Evolutionary conservation across 2,888 invertebrate genomes (phyloP).

Genomic region (Drosophila villosipedis): DNA sequence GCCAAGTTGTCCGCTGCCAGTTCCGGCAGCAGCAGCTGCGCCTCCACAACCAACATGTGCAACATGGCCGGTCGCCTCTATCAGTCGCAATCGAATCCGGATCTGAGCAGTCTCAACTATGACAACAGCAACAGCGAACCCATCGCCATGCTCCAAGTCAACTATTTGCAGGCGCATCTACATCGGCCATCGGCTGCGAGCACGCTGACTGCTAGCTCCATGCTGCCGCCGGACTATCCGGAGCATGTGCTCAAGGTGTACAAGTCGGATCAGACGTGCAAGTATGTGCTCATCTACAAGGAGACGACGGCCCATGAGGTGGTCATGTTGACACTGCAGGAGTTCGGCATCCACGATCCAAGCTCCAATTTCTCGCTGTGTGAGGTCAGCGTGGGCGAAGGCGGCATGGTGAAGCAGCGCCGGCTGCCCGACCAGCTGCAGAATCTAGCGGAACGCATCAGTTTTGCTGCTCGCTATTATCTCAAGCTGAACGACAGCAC

Average conservation of each 20-base stretch:
- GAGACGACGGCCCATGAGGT: slow-evolving; percentile 95
- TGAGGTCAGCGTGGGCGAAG: slow-evolving; percentile 98
- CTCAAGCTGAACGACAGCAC: slow-evolving; percentile 97
- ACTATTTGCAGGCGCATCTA: slow-evolving; percentile 74
- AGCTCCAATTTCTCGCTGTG: slow-evolving; percentile 97
- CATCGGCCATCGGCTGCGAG: slow-evolving; percentile 80
- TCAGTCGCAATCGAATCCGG: slow-evolving; percentile 95
- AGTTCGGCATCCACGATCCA: slow-evolving; percentile 97
- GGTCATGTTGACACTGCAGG: slow-evolving; percentile 98
- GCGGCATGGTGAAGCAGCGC: slow-evolving; percentile 97
- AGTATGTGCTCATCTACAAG: slow-evolving; percentile 98
- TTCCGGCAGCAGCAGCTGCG: slow-evolving; percentile 72
- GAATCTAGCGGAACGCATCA: slow-evolving; percentile 98
- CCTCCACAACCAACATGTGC: slow-evolving; percentile 53
- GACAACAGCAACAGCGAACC: slow-evolving; percentile 87
- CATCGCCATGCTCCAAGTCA: slow-evolving; percentile 86
- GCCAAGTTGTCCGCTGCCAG: slow-evolving; percentile 66
- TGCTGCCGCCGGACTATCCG: slow-evolving; percentile 89
- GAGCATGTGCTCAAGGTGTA: slow-evolving; percentile 99
- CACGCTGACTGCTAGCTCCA: slow-evolving; percentile 67
- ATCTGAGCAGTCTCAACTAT: slow-evolving; percentile 90
- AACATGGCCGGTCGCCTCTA: slow-evolving; percentile 86
- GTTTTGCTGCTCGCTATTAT: slow-evolving; percentile 96
- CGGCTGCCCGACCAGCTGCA: slow-evolving; percentile 97
- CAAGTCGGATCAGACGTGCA: slow-evolving; percentile 98